Percentiles rank a stretch among this genome's conserved stretches.
Evolutionary conservation across 2,797 vertebrate genomes (phyloP).

Genomic region (Pempheris klunzingeri): DNA sequence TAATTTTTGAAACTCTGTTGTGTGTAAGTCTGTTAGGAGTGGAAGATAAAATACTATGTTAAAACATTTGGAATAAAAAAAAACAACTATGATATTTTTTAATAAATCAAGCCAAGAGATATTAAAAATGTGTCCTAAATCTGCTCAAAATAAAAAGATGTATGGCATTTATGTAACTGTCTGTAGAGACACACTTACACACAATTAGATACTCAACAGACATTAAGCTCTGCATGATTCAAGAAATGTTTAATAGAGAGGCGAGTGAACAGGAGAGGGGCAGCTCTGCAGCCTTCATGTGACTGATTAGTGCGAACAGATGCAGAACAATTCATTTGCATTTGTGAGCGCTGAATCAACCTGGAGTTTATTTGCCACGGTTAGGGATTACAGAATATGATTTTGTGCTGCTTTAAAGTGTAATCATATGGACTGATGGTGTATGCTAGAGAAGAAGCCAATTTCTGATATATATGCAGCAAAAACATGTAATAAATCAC

Average conservation of each 20-base stretch:
- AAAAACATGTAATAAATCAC: constrained; percentile 31
- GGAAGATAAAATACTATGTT: constrained; percentile 20
- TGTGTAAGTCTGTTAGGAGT: not conserved
- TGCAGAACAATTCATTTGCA: constrained; percentile 30
- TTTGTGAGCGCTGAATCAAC: constrained; percentile 23
- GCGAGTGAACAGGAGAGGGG: not conserved
- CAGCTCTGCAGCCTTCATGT: not conserved
- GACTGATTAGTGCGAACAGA: constrained; percentile 20
- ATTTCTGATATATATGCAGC: not conserved
- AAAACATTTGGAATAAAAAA: constrained; percentile 5
- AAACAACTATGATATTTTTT: not conserved
- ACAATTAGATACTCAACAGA: not conserved
- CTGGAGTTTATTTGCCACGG: constrained; percentile 9
- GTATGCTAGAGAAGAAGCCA: constrained; percentile 5
- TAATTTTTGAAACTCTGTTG: constrained; percentile 3
- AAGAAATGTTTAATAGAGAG: not conserved
- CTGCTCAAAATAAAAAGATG: not conserved
- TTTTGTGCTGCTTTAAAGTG: not conserved
- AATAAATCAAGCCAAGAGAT: constrained; percentile 10
- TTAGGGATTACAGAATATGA: not conserved
- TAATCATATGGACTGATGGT: constrained; percentile 1
- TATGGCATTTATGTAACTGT: not conserved
- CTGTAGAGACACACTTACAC: not conserved
- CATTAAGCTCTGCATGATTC: constrained; percentile 19
- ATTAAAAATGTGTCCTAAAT: too few species aligned